Conservation (phyloP, 2,888 invertebrate species). For the Ichneumon xanthorius region DNA sequence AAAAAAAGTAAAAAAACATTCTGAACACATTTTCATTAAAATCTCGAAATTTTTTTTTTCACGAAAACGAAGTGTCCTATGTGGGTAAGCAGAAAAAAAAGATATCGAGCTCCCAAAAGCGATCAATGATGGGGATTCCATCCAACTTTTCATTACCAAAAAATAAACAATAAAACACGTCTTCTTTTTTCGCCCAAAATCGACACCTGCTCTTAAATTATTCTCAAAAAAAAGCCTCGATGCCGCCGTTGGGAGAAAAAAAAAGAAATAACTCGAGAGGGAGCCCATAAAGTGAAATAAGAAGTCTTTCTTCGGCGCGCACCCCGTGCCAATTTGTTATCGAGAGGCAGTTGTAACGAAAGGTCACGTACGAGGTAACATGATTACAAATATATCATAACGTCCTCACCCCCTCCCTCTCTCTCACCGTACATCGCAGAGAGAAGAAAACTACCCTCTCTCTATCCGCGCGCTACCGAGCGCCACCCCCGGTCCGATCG, state of each 20-base stretch:
- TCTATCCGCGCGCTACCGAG: conserved; percentile 30
- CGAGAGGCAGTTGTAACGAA: conserved; percentile 83
- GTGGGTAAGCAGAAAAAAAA: too few species aligned
- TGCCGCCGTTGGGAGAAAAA: too few species aligned
- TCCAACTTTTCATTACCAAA: too few species aligned
- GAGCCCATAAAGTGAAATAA: conserved; percentile 64
- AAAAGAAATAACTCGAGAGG: conserved; percentile 8
- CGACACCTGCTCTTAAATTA: too few species aligned
- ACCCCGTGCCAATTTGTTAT: conserved; percentile 78
- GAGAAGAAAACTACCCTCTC: conserved; percentile 57
- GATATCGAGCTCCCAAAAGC: too few species aligned
- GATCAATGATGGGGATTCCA: too few species aligned
- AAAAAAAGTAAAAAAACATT: too few species aligned
- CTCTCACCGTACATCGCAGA: conserved; percentile 50
- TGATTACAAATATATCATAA: conserved; percentile 85
- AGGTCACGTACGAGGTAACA: conserved; percentile 82
- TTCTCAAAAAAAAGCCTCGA: not conserved
- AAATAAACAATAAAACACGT: too few species aligned
- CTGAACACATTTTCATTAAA: too few species aligned
- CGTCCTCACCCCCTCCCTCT: conserved; percentile 68
- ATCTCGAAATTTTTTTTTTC: too few species aligned
- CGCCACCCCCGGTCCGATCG: conserved; percentile 56
- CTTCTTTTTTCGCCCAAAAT: too few species aligned
- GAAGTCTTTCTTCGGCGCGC: conserved; percentile 58
- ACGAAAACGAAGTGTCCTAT: too few species aligned